These are phyloP conservation scores for Patella pellucida DNA, from an alignment of 2,888 invertebrate genomes.

Conservation along the genomic window DNA sequence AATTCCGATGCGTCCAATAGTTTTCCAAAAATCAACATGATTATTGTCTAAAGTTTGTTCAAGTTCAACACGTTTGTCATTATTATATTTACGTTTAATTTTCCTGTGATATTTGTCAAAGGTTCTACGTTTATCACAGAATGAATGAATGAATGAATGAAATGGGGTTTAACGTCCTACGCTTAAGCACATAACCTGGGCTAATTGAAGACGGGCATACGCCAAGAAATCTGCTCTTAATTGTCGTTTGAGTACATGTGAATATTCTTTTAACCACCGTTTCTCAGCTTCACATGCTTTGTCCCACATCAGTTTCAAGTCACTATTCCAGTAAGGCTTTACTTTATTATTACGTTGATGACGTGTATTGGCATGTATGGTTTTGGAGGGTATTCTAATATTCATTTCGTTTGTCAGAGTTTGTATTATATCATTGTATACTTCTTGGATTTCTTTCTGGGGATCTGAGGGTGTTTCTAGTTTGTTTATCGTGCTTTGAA, in stretches of 20 bases:
- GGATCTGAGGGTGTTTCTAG: background rate
- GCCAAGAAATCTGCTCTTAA: background rate
- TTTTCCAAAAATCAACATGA: background rate
- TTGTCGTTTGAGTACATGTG: background rate
- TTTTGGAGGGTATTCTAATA: background rate
- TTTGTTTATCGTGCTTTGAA: background rate
- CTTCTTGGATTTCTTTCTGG: background rate
- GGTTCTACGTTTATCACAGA: background rate
- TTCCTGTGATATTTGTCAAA: background rate
- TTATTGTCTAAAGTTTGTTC: background rate
- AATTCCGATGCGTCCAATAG: background rate
- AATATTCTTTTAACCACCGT: background rate
- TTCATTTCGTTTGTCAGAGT: background rate
- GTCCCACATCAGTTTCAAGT: background rate
- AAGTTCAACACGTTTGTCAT: background rate
- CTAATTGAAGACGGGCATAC: no score
- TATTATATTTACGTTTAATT: background rate
- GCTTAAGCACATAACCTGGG: no score
- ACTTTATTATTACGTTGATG: background rate
- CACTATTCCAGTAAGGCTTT: constrained; percentile 3
- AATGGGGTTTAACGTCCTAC: no score
- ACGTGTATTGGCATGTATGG: background rate
- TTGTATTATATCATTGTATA: background rate
- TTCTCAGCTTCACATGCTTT: background rate
- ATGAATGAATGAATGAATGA: no score